These are phyloP conservation scores for Papilio helenus DNA, from an alignment of 1,140 invertebrate species.

Conservation along the genomic window DNA sequence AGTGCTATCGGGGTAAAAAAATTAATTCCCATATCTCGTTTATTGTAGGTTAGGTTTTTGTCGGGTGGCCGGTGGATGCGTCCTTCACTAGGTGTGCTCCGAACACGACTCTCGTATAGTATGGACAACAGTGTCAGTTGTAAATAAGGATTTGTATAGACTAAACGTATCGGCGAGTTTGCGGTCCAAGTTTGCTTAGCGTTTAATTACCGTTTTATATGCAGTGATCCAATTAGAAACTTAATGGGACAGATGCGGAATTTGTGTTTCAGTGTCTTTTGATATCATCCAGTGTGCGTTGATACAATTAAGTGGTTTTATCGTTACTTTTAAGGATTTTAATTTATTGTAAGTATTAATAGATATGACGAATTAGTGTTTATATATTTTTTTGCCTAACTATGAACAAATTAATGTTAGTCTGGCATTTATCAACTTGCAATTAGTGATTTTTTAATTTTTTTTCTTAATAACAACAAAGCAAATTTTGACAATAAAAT, in stretches of 20 bases:
- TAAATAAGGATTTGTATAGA: constrained; percentile 83
- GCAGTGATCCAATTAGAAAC: constrained; percentile 73
- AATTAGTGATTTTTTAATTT: background rate
- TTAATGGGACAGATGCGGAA: constrained; percentile 59
- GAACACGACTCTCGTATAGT: constrained; percentile 69
- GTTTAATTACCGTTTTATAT: constrained; percentile 47
- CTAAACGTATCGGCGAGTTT: constrained; percentile 76
- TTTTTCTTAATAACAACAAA: background rate
- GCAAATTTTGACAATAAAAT: background rate
- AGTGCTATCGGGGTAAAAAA: constrained; percentile 71
- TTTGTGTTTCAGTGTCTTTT: constrained; percentile 61
- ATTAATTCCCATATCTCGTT: constrained; percentile 65
- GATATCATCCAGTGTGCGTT: constrained; percentile 63
- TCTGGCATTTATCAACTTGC: background rate
- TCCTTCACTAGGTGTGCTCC: constrained; percentile 71
- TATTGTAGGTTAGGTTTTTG: constrained; percentile 67
- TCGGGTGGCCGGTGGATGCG: constrained; percentile 67
- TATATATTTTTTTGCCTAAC: background rate
- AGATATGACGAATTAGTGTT: constrained; percentile 7
- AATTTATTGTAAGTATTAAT: constrained; percentile 63
- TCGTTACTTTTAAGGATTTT: constrained; percentile 65
- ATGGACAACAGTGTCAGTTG: constrained; percentile 80
- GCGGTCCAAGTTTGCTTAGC: constrained; percentile 57
- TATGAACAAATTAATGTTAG: background rate
- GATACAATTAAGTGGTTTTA: constrained; percentile 60